Evolutionary conservation across 53 echinoderm and acorn worm species (phyloP).

Genomic region (Apostichopus leukothele): DNA sequence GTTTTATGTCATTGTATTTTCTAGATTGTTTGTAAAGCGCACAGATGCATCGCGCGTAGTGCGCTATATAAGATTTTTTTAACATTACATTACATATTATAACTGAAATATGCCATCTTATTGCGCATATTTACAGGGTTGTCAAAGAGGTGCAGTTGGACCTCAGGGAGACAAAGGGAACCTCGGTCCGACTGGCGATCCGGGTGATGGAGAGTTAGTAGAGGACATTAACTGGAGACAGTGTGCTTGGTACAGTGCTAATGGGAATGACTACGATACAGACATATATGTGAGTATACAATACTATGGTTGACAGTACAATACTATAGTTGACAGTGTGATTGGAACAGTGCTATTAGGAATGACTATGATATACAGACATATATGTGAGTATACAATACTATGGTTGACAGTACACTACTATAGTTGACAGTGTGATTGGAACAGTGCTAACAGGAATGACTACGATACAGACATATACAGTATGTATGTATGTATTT

Average conservation of each 20-base stretch:
- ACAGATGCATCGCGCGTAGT: too few species aligned
- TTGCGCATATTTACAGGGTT: conserved; percentile 20
- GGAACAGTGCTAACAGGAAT: conserved; percentile 62
- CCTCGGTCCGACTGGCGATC: conserved; percentile 51
- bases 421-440: conserved; percentile 62
- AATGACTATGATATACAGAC: conserved; percentile 57
- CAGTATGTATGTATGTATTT: conserved; percentile 24
- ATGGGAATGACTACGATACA: conserved; percentile 67
- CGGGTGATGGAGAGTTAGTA: conserved; percentile 58
- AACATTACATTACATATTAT: too few species aligned
- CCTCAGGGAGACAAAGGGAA: conserved; percentile 64
- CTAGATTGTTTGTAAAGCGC: too few species aligned
- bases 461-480: conserved; percentile 68
- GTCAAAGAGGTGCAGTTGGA: conserved; percentile 46
- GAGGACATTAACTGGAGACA: conserved; percentile 82
- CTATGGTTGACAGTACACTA: too few species aligned
- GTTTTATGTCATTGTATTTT: too few species aligned
- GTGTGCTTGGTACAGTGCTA: conserved; percentile 68
- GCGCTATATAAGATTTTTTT: too few species aligned
- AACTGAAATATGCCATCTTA: neutral
- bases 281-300: conserved; percentile 63
- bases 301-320: too few species aligned
- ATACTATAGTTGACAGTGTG: conserved; percentile 54
- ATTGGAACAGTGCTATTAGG: conserved; percentile 61
- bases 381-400: too few species aligned